Percentiles rank a stretch among this genome's conserved stretches.
Evolutionary conservation across 2,888 invertebrate genomes (phyloP).

Genomic region (Ommatoiulus sabulosus): DNA sequence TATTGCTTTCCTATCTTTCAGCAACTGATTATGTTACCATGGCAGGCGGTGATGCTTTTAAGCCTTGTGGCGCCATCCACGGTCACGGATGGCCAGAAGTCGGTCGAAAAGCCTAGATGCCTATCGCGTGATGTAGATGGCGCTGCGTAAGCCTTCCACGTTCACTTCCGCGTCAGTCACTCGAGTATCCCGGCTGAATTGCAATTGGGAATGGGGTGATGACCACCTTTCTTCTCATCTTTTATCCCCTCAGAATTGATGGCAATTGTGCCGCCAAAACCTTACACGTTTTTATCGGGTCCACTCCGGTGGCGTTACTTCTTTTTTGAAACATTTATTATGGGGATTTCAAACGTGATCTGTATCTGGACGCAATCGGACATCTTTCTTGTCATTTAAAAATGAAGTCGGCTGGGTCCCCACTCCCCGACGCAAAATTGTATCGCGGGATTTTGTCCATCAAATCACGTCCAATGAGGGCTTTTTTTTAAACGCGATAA

Average conservation of each 20-base stretch:
- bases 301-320: slow-evolving; percentile 8
- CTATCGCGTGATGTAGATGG: background rate
- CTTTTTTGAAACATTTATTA: background rate
- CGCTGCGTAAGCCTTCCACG: background rate
- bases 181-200: slow-evolving; percentile 6
- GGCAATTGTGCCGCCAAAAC: slow-evolving; percentile 40
- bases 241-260: slow-evolving; percentile 25
- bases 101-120: too few species aligned
- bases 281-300: slow-evolving; percentile 48
- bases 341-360: slow-evolving; percentile 25
- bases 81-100: too few species aligned
- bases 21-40: too few species aligned
- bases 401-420: background rate
- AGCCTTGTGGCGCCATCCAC: too few species aligned
- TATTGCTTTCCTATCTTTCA: too few species aligned
- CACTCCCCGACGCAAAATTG: background rate
- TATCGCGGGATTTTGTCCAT: slow-evolving; percentile 42
- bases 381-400: slow-evolving; percentile 48
- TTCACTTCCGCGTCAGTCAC: background rate
- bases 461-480: slow-evolving; percentile 47
- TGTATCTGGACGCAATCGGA: slow-evolving; percentile 31
- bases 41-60: too few species aligned
- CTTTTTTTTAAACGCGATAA: slow-evolving; percentile 32
- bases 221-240: slow-evolving; percentile 28
- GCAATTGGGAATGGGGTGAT: slow-evolving; percentile 41